These are phyloP conservation scores for Drosophila auraria DNA, from an alignment of 1,140 invertebrate species.

Conservation along the genomic window DNA sequence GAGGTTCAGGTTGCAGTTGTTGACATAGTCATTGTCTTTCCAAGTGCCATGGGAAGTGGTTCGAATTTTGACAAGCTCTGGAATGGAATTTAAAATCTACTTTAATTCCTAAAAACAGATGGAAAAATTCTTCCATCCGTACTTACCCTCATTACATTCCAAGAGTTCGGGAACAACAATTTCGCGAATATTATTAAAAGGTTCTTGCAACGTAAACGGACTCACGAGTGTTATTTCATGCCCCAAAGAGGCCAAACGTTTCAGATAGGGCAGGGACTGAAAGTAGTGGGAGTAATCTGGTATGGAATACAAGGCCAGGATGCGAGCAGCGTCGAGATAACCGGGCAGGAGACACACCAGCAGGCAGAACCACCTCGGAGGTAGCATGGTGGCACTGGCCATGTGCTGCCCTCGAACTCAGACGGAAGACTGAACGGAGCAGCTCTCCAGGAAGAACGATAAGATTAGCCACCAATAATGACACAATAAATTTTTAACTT, in stretches of 20 bases:
- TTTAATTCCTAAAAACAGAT: neutral
- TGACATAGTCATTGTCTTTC: constrained; percentile 3
- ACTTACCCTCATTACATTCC: constrained; percentile 16
- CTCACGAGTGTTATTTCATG: constrained; percentile 25
- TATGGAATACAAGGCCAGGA: constrained; percentile 31
- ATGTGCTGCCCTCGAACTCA: neutral
- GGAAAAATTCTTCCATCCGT: too few relatives aligned
- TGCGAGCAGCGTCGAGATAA: constrained; percentile 15
- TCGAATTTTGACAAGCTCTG: neutral
- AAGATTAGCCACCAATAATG: constrained; percentile 8
- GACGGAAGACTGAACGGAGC: neutral
- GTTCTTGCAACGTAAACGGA: constrained; percentile 6
- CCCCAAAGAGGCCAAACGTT: constrained; percentile 19
- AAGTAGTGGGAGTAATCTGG: constrained; percentile 18
- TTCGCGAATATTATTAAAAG: constrained; percentile 11
- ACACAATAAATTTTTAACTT: constrained; percentile 2
- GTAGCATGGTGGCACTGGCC: neutral
- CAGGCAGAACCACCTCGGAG: neutral
- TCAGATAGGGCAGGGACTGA: constrained; percentile 21
- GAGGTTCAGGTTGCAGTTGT: constrained; percentile 3
- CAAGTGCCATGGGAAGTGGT: neutral
- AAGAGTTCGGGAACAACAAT: constrained; percentile 18
- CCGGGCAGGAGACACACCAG: constrained; percentile 4
- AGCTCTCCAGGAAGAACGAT: neutral
- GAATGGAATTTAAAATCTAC: neutral